Evolutionary conservation across 2,888 invertebrate species (phyloP), one percentile per base, ranked within the genome.

Genomic region (Exocentrus adspersus): DNA sequence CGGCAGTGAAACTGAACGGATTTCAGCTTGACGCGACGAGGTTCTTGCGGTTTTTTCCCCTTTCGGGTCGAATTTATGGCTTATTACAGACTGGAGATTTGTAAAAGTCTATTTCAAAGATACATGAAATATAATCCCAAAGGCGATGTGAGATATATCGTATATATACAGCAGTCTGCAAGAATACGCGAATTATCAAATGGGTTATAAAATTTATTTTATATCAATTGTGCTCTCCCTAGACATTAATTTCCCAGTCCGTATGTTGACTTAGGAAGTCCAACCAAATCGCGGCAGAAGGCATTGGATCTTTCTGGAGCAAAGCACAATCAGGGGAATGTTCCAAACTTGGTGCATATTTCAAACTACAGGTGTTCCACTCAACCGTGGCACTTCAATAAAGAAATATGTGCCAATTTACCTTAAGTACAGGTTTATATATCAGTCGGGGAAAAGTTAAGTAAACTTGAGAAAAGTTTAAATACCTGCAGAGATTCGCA

Each of bases 371-470:
- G 53, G 53, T 53, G 41, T 41, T 53, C 37, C 20, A 16, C 41
- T 7, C 10, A 37, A 20, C 12, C 20, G 37, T 12, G 4, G n/a
- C 50, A 28, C 28, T 10, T 37, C 48, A 21, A 48, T 41, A 41
- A 53, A 41, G 53, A 53, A 53, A 53, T 52, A 53, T 53, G 51
- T 32, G 51, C 19, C 51, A 17, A 51, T 51, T 51, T 51, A 51
- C 32, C 30, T 51, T 51, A 51, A 51, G 37, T 51, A 51, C 20
- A 32, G 12, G 32, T 32, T 32, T 51, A 32, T 51, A 51, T 32
- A 51, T 51, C 51, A 51, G 10, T n/a, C n/a, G 17, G 46, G 48
- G 17, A 48, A 28, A 28, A 28, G 14, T 48, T 28, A 28, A 16
- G 16, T 48, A 48, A 48, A 48, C 48, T 28, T 48, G 10, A 28